Percentiles rank a stretch among this genome's conserved stretches.
Conservation (phyloP, 1,140 invertebrate genomes). For the Drosophila asahinai region DNA sequence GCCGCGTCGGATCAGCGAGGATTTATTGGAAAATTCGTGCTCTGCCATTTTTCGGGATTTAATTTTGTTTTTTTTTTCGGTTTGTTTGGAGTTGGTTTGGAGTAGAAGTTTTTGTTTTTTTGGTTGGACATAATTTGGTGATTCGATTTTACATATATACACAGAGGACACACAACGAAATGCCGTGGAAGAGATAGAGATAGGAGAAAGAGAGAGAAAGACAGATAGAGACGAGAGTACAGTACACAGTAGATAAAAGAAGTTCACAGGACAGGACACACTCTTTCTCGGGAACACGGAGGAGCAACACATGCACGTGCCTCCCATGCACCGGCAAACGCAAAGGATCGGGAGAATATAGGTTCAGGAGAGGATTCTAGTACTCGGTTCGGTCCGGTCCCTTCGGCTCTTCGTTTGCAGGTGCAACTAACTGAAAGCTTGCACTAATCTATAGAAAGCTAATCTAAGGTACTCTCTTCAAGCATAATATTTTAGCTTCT, state of each 20-base stretch:
- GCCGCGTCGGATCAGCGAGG: constrained; percentile 82
- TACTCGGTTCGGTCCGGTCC: constrained; percentile 17
- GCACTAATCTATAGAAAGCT: constrained; percentile 20
- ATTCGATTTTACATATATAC: constrained; percentile 65
- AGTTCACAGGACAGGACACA: constrained; percentile 24
- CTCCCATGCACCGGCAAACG: constrained; percentile 49
- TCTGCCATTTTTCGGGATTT: constrained; percentile 53
- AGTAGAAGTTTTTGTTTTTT: constrained; percentile 62
- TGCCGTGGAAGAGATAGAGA: constrained; percentile 36
- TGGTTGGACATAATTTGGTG: constrained; percentile 71
- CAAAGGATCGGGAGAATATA: constrained; percentile 22
- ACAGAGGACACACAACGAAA: constrained; percentile 59
- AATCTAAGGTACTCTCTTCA: constrained; percentile 4
- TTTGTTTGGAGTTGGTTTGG: constrained; percentile 47
- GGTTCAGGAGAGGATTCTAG: constrained; percentile 10
- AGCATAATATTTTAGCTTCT: not conserved
- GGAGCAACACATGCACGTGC: constrained; percentile 37
- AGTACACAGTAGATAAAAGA: constrained; percentile 28
- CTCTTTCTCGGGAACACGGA: constrained; percentile 1
- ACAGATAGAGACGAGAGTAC: constrained; percentile 43
- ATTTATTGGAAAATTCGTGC: constrained; percentile 79
- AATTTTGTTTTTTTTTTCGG: constrained; percentile 18
- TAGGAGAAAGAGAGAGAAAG: constrained; percentile 45
- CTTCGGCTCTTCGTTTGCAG: constrained; percentile 24
- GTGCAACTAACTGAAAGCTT: constrained; percentile 38